Evolutionary conservation across 2,888 invertebrate genomes (phyloP).

Genomic region (Cephus pygmeus): DNA sequence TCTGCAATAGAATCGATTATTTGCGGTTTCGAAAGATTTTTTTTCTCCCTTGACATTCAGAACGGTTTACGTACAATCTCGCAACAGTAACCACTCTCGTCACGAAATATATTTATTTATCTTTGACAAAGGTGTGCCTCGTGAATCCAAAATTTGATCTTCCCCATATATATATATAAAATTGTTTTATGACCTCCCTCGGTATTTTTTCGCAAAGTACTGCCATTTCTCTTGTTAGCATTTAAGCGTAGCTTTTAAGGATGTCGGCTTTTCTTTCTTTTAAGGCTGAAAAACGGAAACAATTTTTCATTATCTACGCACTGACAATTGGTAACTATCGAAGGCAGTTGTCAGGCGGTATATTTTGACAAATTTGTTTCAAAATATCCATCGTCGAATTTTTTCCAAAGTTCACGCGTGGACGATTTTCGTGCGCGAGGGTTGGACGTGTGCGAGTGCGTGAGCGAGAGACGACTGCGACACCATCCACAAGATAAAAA

Average conservation of each 20-base stretch:
- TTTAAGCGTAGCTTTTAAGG: too few species aligned
- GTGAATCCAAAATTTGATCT: too few species aligned
- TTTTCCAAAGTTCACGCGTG: background rate
- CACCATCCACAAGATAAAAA: too few species aligned
- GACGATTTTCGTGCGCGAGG: background rate
- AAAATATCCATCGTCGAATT: conserved; percentile 6
- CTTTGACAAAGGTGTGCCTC: too few species aligned
- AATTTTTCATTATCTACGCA: conserved; percentile 49
- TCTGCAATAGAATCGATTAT: too few species aligned
- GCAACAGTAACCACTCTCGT: conserved; percentile 6
- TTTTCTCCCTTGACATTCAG: conserved; percentile 3
- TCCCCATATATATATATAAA: too few species aligned
- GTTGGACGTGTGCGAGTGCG: background rate
- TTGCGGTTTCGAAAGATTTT: conserved; percentile 6
- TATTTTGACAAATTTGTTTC: conserved; percentile 42
- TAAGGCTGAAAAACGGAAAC: conserved; percentile 28
- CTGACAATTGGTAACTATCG: conserved; percentile 34
- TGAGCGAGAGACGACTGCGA: background rate
- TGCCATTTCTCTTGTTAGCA: too few species aligned
- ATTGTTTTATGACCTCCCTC: too few species aligned
- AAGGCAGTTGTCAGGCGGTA: conserved; percentile 41
- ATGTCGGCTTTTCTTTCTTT: too few species aligned
- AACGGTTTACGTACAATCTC: conserved; percentile 1
- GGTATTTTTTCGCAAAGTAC: too few species aligned
- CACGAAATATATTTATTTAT: background rate